Percentiles rank a stretch among this genome's conserved stretches.
These are phyloP conservation scores for Parnassius glacialis DNA, from an alignment of 2,888 invertebrate genomes.

Conservation along the genomic window DNA sequence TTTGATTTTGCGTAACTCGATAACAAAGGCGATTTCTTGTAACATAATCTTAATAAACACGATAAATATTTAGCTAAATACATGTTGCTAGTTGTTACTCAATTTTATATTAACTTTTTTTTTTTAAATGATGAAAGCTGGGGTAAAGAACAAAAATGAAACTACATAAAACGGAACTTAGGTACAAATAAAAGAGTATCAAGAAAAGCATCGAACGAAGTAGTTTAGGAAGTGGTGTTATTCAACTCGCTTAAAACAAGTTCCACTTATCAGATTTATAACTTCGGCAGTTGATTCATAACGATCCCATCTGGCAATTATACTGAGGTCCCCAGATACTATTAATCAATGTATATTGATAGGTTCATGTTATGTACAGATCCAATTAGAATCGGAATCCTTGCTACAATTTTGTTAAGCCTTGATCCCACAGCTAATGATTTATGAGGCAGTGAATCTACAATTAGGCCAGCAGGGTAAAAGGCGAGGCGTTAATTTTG, in stretches of 20 bases:
- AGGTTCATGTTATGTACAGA: conserved; percentile 66
- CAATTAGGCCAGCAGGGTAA: conserved; percentile 62
- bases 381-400: conserved; percentile 74
- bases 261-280: conserved; percentile 73
- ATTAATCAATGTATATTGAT: conserved; percentile 78
- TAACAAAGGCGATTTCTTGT: conserved; percentile 14
- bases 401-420: conserved; percentile 65
- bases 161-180: no score
- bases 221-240: conserved; percentile 36
- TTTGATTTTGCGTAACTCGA: conserved; percentile 40
- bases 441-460: conserved; percentile 59
- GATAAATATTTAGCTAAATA: conserved; percentile 1
- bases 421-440: conserved; percentile 54
- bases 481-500: conserved; percentile 65
- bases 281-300: conserved; percentile 74
- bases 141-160: no score
- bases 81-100: background rate
- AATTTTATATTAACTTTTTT: no score
- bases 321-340: conserved; percentile 66
- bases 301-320: conserved; percentile 72
- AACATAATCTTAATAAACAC: conserved; percentile 3
- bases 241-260: conserved; percentile 55
- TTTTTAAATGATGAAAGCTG: no score
- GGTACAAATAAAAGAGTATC: conserved; percentile 13
- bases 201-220: conserved; percentile 13